Base-by-base conservation (phyloP, 2,797 vertebrate genomes). In the Eulemur rubriventer region DNA sequence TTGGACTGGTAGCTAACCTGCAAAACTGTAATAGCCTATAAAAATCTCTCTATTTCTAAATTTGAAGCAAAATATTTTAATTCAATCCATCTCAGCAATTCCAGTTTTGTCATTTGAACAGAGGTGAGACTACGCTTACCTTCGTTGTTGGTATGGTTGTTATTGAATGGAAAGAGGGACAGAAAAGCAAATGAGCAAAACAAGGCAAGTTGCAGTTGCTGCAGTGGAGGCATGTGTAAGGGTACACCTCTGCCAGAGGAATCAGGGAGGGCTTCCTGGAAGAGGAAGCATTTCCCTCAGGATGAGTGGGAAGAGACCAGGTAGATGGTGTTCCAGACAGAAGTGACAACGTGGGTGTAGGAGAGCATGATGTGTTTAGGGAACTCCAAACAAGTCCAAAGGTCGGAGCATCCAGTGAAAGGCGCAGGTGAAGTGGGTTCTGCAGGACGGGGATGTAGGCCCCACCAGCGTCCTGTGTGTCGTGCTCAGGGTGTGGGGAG, bases 331-430 rank as follows among this genome's bases (percentile, higher is more conserved):
- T 28, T 30, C 16, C 35, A 22, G 52, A 10, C 2, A 48, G 33
- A 17, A 6, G 9, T 22, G 22, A 13, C 10, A 33, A 2, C 0
- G 1, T 2, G 38, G 63, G 17, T 4, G 9, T 6, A 12, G 12
- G 52, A n/a, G 24, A 38, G 0, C 12, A 6, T 6, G 12, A 17
- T 13, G 18, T 28, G 10, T 30, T 8, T 4, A 2, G 38, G 7
- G 33, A 61, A n/a, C 5, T 6, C 9, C 17, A 61, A 0, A 7
- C n/a, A n/a, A 12, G 28, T 26, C 30, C 22, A n/a, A 13, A 57
- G 20, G 6, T 4, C 7, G 20, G 10, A 26, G 28, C 20, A 33
- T 7, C 4, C 3, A 41, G 6, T 46, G 35, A 12, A 11, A 11
- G 12, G 6, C 14, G 6, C 5, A 30, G 26, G 24, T 1, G 28